Conservation (phyloP, 2,797 vertebrate species). For the Gadopsis bispinosus region DNA sequence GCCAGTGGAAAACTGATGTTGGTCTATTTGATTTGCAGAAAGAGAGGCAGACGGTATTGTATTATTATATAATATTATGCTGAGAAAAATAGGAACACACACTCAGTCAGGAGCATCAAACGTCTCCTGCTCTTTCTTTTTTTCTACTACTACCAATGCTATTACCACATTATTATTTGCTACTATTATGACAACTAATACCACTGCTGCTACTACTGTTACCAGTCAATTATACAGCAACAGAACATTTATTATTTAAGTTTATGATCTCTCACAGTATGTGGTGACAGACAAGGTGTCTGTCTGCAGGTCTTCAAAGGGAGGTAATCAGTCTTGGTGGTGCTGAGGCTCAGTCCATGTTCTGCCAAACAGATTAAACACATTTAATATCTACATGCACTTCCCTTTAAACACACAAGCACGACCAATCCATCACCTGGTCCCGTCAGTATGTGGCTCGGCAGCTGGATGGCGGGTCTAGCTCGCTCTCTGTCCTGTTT, state of each 20-base stretch:
- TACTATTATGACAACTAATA: not conserved
- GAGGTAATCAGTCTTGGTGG: conserved; percentile 51
- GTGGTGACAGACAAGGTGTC: conserved; percentile 3
- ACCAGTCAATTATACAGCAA: not conserved
- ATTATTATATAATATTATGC: conserved; percentile 12
- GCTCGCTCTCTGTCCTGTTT: not conserved
- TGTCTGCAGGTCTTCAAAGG: conserved; percentile 27
- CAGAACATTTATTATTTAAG: not conserved
- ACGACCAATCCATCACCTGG: conserved; percentile 47
- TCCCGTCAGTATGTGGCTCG: conserved; percentile 48
- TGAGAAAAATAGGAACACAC: not conserved
- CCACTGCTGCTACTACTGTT: not conserved
- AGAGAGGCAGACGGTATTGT: conserved; percentile 1
- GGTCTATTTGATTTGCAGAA: conserved; percentile 41
- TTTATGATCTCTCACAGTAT: conserved; percentile 30
- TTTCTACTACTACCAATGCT: not conserved
- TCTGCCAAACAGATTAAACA: conserved; percentile 51
- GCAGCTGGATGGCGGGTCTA: conserved; percentile 6
- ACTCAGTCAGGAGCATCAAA: not conserved
- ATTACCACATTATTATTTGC: not conserved
- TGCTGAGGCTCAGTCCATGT: conserved; percentile 33
- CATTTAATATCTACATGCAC: not conserved
- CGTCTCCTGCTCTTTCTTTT: not conserved
- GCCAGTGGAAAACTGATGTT: conserved; percentile 33
- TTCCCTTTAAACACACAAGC: conserved; percentile 15